Conservation (phyloP, 2,797 vertebrate genomes). For the Crotalus adamanteus region DNA sequence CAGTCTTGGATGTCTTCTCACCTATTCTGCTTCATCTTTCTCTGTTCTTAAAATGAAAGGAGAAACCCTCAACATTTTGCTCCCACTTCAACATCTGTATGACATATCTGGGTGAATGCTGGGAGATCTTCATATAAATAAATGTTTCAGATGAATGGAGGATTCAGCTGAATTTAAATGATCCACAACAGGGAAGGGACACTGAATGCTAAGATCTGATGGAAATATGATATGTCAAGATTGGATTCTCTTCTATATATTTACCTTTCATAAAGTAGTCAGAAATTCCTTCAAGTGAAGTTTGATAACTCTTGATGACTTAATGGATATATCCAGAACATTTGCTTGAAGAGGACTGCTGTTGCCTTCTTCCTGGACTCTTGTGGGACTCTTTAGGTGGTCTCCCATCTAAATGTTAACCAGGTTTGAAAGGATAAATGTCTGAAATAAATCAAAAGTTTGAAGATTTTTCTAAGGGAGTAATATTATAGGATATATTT, state of each 20-base stretch:
- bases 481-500: neutral
- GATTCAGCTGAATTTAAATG: neutral
- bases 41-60: neutral
- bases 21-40: neutral
- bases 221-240: neutral
- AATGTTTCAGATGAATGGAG: neutral
- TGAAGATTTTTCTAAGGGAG: neutral
- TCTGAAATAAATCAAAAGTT: neutral
- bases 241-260: neutral
- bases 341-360: neutral
- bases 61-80: neutral
- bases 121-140: neutral
- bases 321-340: neutral
- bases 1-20: neutral
- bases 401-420: neutral
- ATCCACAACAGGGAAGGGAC: neutral
- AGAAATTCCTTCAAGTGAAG: neutral
- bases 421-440: neutral
- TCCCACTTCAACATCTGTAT: neutral
- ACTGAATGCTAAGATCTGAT: neutral
- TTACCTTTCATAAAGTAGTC: neutral
- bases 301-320: neutral
- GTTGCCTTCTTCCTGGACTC: neutral
- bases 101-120: neutral
- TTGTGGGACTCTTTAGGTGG: neutral